A percentile compares a stretch with the other conserved stretches of the same genome.
Conservation (phyloP, 2,888 invertebrate genomes). For the Tryphoninae sp. region DNA sequence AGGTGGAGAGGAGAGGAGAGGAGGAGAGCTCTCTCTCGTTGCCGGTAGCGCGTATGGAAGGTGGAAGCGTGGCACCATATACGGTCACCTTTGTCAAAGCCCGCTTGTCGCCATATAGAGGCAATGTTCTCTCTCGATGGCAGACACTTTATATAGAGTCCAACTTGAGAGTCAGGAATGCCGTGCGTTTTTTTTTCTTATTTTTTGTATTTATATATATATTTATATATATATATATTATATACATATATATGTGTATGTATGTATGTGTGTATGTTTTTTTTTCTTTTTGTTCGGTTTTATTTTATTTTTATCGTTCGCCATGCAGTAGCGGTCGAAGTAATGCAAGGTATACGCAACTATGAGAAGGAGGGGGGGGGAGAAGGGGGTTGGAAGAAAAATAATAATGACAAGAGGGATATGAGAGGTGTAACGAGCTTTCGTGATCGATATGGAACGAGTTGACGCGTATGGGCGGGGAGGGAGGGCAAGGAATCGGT, state of each 20-base stretch:
- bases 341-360: constrained; percentile 29
- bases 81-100: constrained; percentile 81
- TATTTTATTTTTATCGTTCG: constrained; percentile 58
- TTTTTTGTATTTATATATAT: neutral
- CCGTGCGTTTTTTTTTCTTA: constrained; percentile 72
- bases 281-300: constrained; percentile 24
- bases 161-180: constrained; percentile 79
- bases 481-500: neutral
- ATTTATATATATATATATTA: neutral
- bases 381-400: constrained; percentile 46
- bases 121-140: constrained; percentile 79
- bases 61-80: constrained; percentile 79
- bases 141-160: constrained; percentile 79
- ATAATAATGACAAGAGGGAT: constrained; percentile 44
- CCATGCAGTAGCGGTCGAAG: constrained; percentile 43
- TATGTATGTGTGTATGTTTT: no score
- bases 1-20: constrained; percentile 43
- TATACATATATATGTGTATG: neutral
- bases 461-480: neutral
- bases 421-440: constrained; percentile 47
- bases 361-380: constrained; percentile 19
- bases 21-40: constrained; percentile 30
- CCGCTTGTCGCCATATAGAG: constrained; percentile 80
- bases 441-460: constrained; percentile 14
- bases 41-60: constrained; percentile 73